Base-by-base conservation (phyloP, 1,140 invertebrate genomes). In the Aphelinus certus region DNA sequence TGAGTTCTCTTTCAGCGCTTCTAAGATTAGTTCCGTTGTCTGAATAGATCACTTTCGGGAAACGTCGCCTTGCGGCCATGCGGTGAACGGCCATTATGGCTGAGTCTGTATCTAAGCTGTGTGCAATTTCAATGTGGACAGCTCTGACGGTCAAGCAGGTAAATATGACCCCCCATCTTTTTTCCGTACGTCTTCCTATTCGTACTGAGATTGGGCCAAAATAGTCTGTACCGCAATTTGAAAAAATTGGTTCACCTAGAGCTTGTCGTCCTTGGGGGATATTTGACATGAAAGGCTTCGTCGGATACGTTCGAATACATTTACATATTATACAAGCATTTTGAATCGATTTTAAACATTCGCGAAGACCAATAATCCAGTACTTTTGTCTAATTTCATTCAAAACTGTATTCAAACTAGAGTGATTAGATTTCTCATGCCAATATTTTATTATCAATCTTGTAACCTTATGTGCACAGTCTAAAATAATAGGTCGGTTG, bases 141-240 rank as follows among this genome's bases (percentile, higher is more conserved):
- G 80, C 82, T 56, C 79, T 45, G 0, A 76, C 73, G 10, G 76
- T 78, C 7, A 82, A 42, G 55, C 79, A 82, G 0, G 78, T 81
- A n/a, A 84, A 84, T 9, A 89, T 45, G 10, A 77, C 80, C 5
- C 84, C 76, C 58, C 79, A 87, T 26, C 81, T 65, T 62, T 86
- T 87, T n/a, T 82, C 75, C 9, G n/a, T 73, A 1, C 77, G 72
- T 67, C 81, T 55, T 4, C 79, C 76, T 26, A 78, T 78, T 49
- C 69, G 79, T 0, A 81, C 68, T 45, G 78, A 73, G 48, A 84
- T 57, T 2, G 82, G 82, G 0, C 81, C 81, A 70, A 81, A 83
- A 61, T 80, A 85, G 62, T 86, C 82, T 1, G 83, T 56, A 1
- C 84, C 82, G 1, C 73, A 76, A 46, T 79, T 76, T 1, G 74